Conservation (phyloP, 2,113 vertebrate genomes). For the Neopipo cinnamomea region DNA sequence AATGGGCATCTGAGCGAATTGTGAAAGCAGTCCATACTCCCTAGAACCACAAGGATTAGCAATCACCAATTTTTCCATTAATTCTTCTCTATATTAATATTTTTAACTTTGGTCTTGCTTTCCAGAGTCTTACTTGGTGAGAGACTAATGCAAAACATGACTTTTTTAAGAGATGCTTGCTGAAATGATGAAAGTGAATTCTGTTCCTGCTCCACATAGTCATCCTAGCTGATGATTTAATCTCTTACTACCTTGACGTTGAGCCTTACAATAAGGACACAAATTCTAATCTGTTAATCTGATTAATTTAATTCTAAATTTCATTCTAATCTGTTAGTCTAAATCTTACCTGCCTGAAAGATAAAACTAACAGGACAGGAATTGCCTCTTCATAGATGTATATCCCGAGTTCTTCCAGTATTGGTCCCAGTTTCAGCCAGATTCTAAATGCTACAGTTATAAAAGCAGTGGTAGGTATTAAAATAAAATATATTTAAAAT, state of each 20-base stretch:
- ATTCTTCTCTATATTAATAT: not conserved
- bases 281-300: not conserved
- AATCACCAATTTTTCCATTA: not conserved
- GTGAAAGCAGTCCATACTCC: not conserved
- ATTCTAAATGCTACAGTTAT: not conserved
- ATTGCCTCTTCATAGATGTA: not conserved
- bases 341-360: not conserved
- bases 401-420: not conserved
- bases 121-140: not conserved
- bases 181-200: not conserved
- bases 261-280: not conserved
- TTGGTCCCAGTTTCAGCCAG: not conserved
- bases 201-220: not conserved
- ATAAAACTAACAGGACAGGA: not conserved
- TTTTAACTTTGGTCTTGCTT: not conserved
- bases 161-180: not conserved
- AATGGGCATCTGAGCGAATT: not conserved
- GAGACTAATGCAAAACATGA: not conserved
- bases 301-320: not conserved
- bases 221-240: not conserved
- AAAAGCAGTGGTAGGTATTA: not conserved
- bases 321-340: not conserved
- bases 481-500: not conserved
- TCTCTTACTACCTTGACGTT: not conserved
- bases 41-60: not conserved